Evolutionary conservation across 2,797 vertebrate genomes (phyloP), one percentile per base, ranked within the genome.

Genomic region (Caiman crocodilus): DNA sequence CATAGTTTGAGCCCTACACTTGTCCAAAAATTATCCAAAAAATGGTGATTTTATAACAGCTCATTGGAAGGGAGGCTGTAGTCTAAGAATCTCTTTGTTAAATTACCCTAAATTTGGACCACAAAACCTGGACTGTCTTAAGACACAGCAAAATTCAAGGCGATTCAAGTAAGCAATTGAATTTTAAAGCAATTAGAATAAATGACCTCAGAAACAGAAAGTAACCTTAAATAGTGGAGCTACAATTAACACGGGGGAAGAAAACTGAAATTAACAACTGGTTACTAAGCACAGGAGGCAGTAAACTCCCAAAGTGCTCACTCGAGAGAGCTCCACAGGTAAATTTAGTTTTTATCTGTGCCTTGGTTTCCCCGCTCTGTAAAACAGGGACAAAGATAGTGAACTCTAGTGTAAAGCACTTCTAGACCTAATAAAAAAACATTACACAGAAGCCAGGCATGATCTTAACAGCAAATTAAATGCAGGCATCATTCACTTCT

Each of bases 341-440:
- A 0, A 88, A 50, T 16, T 73, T 42, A 35, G 75, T 82, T 60
- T 84, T 93, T 65, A 80, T 15, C 26, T 55, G 74, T 88, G 61
- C 81, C 91, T 96, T 92, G 79, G 67, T 90, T 94, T 95, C 94
- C 74, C 76, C 76, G 28, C 69, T n/a, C 14, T 55, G 78, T 23
- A 71, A 79, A 92, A 94, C 32, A 65, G 4, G 81, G 35, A 78
- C n/a, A 76, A 60, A 2, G 86, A 82, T n/a, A 89, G 30, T 69
- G 78, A 76, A 2, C 56, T 9, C 12, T n/a, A 88, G 61, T 92
- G 84, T 28, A 89, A 61, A 89, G 89, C 79, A 85, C 71, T 82
- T 88, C 59, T 16, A 79, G 87, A 78, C 7, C 90, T 10, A 75
- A 76, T 32, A 55, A 89, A 92, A 92, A 88, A 58, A n/a, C 5